Conservation (phyloP, 2,797 vertebrate species). For the Graptemys geographica region DNA sequence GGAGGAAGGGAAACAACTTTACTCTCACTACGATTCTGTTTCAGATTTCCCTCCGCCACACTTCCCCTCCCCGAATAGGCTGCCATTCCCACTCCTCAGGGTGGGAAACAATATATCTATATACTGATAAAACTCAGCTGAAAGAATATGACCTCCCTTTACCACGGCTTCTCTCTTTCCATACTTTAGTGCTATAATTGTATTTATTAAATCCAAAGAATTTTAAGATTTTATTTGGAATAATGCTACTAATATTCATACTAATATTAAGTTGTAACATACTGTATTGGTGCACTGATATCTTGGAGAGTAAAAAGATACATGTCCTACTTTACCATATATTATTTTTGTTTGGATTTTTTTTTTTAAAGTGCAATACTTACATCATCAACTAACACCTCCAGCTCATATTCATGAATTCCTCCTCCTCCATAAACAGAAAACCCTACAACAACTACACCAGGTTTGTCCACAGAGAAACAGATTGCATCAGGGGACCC, state of each 20-base stretch:
- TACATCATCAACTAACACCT: slow-evolving; percentile 98
- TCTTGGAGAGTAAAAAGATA: background rate
- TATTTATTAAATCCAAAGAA: background rate
- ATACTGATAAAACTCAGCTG: background rate
- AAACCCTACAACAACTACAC: slow-evolving; percentile 96
- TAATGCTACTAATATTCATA: background rate
- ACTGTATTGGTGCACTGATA: background rate
- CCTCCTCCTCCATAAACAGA: slow-evolving; percentile 98
- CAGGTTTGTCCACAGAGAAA: slow-evolving; percentile 96
- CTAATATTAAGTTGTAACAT: background rate
- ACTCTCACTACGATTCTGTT: background rate
- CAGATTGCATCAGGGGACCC: slow-evolving; percentile 99
- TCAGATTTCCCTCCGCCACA: background rate
- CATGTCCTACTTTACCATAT: background rate
- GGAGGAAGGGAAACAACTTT: background rate
- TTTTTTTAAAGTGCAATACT: slow-evolving; percentile 69
- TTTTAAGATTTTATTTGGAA: background rate
- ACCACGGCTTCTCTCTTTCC: background rate
- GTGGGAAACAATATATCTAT: background rate
- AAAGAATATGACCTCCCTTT: background rate
- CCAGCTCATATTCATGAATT: slow-evolving; percentile 98
- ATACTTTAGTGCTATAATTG: background rate
- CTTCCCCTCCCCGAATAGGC: background rate
- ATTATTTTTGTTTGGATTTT: background rate
- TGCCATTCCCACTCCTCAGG: background rate